Evolutionary conservation across 2,888 invertebrate genomes (phyloP), one percentile per base, ranked within the genome.

Genomic region (Xestia xanthographa): DNA sequence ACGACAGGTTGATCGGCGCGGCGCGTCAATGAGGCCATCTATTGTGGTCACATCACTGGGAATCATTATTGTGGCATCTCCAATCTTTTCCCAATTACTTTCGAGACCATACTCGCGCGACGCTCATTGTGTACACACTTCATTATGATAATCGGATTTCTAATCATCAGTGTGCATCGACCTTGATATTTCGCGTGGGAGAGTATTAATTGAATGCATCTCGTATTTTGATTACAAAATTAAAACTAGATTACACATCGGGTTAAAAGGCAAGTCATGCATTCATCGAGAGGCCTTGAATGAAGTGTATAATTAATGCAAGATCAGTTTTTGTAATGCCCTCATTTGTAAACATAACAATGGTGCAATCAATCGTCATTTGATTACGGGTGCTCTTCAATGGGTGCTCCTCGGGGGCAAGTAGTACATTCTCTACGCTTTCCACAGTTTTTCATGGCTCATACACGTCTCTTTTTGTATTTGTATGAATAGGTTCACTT

Each of bases 131-230:
- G 81, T 65, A 70, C 77, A 75, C 70, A 79, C 72, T 68, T 83
- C 74, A 85, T 85, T 84, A 89, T 85, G 81, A 81, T 81, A 87
- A 88, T 89, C 84, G 50, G 86, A 87, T 90, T 89, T 89, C 87
- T 88, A 86, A 87, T 87, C 83, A 87, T 79, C 82, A 80, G 75
- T 75, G 87, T 88, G 85, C 87, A 88, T 88, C 87, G 86, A 85
- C 91, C 91, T 91, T 91, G 91, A 87, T 90, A 90, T 89, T 91
- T 90, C 72, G 84, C 84, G 86, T 89, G 87, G 86, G 88, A 89
- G 83, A 85, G 66, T 73, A 75, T 79, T 82, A 79, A 82, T 67
- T 75, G 82, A 86, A 83, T 86, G 84, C 88, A 87, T 84, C 85
- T 86, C 65, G 72, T 75, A 79, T 79, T 84, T 81, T 63, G 72